phyloP scores from a whole-genome alignment of 2,113 vertebrate genomes.

The Melanostigma gelatinosum region DNA sequence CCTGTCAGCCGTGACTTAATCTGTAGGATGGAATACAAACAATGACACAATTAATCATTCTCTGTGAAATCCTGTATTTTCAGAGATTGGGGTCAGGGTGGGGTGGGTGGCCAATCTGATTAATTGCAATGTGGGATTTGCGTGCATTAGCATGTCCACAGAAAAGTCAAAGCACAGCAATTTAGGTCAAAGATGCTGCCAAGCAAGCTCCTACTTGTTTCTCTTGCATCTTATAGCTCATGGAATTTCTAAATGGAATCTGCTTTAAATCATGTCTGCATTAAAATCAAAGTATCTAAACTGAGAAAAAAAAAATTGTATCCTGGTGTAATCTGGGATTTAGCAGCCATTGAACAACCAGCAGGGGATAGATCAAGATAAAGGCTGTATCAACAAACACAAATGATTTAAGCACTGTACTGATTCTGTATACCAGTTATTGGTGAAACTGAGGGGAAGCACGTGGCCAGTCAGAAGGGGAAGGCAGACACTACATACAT shows the following conservation, averaged over 20 bases:
- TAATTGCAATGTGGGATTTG: slow-evolving; percentile 84
- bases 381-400: slow-evolving; percentile 37
- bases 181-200: slow-evolving; percentile 80
- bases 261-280: slow-evolving; percentile 33
- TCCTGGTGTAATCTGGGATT: slow-evolving; percentile 53
- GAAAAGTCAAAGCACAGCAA: slow-evolving; percentile 72
- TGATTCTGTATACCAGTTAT: not conserved
- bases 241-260: slow-evolving; percentile 38
- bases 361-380: slow-evolving; percentile 27
- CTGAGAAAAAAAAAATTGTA: not conserved
- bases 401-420: slow-evolving; percentile 42
- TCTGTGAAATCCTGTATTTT: slow-evolving; percentile 71
- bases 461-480: not conserved
- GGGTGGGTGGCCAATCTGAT: slow-evolving; percentile 82
- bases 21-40: slow-evolving; percentile 52
- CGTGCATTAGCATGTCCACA: slow-evolving; percentile 77
- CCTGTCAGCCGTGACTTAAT: slow-evolving; percentile 46
- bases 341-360: slow-evolving; percentile 41
- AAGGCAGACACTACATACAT: not conserved
- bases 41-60: slow-evolving; percentile 62
- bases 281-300: slow-evolving; percentile 45
- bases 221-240: slow-evolving; percentile 39
- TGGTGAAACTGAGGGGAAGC: not conserved
- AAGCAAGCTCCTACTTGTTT: slow-evolving; percentile 67
- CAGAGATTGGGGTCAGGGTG: slow-evolving; percentile 81